Base-by-base conservation (phyloP, 2,113 vertebrate genomes). In the Ageneiosus marmoratus region DNA sequence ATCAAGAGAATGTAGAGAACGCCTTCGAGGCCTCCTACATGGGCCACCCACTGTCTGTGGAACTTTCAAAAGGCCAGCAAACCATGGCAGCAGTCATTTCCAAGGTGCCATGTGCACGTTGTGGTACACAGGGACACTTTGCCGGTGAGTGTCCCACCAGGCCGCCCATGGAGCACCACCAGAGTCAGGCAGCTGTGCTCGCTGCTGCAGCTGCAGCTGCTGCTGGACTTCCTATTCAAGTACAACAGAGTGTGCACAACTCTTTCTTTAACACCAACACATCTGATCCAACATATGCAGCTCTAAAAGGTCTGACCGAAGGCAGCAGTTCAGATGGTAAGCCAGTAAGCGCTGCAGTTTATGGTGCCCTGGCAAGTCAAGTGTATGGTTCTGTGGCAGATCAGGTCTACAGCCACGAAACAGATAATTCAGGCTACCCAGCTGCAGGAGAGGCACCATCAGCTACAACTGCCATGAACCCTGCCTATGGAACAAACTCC, bases 1-100 rank as follows among this genome's bases (percentile, higher is more conserved):
- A 94, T 86, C 97, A 97, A 93, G 97, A 97, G 88, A 97, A 97
- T 81, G 97, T 97, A 86, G 88, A 95, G 89, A 93, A 92, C 87
- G 96, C 97, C 84, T 98, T 98, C 65, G 96, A 97, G 58, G 95
- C 96, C 92, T 95, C 96, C 85, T 95, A 95, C 91, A 98, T 97
- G 91, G 97, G 96, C 75, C 96, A 95, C 84, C 94, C 96, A 85
- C 94, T 98, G 88, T 96, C 97, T 72, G 97, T 98, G 87, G 96
- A 99, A 91, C 95, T 98, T 80, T 98, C 97, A 86, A 97, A 96
- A 89, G 96, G 96, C 84, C 95, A 96, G 85, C 96, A 96, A 90
- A 94, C 96, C 89, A 95, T 96, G 91, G 90, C 96, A 0, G 90
- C 89, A 32, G 90, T 88, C 32, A 84, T 88, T 80, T 84, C 88